A percentile compares a stretch with the other conserved stretches of the same genome.
Conservation (phyloP, 2,797 vertebrate species). For the Brachymystax lenok region DNA sequence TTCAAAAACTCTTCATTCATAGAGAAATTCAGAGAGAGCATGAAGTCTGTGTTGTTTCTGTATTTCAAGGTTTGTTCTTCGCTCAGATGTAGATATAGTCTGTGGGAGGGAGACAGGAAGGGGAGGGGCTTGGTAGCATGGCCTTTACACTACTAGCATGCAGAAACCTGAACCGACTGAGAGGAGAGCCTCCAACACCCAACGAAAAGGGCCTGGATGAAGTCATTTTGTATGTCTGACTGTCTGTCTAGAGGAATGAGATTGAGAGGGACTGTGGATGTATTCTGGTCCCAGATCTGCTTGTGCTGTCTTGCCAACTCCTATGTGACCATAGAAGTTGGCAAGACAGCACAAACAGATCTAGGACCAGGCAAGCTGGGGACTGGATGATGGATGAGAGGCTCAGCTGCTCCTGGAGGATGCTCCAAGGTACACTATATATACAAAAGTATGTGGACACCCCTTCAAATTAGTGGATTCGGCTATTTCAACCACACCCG, state of each 20-base stretch:
- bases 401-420: constrained; percentile 25
- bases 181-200: constrained; percentile 9
- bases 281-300: background rate
- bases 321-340: background rate
- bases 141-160: constrained; percentile 48
- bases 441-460: too few species aligned
- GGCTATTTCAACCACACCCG: too few species aligned
- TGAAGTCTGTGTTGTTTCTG: background rate
- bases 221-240: constrained; percentile 31
- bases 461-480: too few species aligned
- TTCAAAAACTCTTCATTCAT: constrained; percentile 31
- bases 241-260: constrained; percentile 51
- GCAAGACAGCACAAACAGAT: background rate
- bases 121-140: constrained; percentile 20
- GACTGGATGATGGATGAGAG: background rate
- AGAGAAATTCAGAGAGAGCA: background rate
- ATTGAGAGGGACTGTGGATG: constrained; percentile 22
- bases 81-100: constrained; percentile 3
- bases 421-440: background rate
- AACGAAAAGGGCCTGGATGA: constrained; percentile 75
- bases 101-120: constrained; percentile 17
- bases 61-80: constrained; percentile 46
- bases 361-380: constrained; percentile 2
- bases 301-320: background rate
- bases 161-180: constrained; percentile 59